Base-by-base conservation (phyloP, 2,888 invertebrate species). In the Platynereis dumerilii region DNA sequence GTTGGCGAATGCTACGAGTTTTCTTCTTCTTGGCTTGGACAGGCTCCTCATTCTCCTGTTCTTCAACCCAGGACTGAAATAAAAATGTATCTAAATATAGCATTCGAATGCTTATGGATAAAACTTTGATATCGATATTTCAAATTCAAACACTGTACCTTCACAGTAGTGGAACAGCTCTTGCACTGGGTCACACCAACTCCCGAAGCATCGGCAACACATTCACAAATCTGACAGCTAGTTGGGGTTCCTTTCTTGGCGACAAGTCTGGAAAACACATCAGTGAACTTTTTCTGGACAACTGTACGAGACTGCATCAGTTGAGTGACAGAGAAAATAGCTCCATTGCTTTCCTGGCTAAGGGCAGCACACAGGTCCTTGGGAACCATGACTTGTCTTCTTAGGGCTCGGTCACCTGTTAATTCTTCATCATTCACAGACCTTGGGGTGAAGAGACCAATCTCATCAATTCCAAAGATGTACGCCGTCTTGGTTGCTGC, bases 391-490 rank as follows among this genome's bases (percentile, higher is more conserved):
- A 85, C 70, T 20, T 72, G 69, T 17, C 52, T 42, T 20, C 63
- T 22, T 7, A 93, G 86, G 53, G 89, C 90, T 0, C 86, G 82
- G 82, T 94, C 92, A 0, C 94, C 94, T 28, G 86, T 87, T 26
- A 92, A 80, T 0, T 84, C 80, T 71, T 89, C 88, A 15, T 68
- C 68, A 61, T 76, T 74, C 60, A 89, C 88, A 78, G 91, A 92
- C 73, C 91, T 92, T 79, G 91, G 91, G 0, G 93, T 92, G 80
- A 90, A 95, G 0, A 92, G 92, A 58, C 88, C 84, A 0, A 87
- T 86, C 42, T 89, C 44, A 65, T 74, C 74, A n/a, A 64, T 58
- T 15, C 73, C 74, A 44, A 68, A 72, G 60, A 74, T 67, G 66
- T 62, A 71, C 39, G 64, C 57, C n/a, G 71, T 64, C 54, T 61